These are phyloP conservation scores for Gambusia holbrooki DNA, from an alignment of 2,113 vertebrate species.

Conservation along the genomic window DNA sequence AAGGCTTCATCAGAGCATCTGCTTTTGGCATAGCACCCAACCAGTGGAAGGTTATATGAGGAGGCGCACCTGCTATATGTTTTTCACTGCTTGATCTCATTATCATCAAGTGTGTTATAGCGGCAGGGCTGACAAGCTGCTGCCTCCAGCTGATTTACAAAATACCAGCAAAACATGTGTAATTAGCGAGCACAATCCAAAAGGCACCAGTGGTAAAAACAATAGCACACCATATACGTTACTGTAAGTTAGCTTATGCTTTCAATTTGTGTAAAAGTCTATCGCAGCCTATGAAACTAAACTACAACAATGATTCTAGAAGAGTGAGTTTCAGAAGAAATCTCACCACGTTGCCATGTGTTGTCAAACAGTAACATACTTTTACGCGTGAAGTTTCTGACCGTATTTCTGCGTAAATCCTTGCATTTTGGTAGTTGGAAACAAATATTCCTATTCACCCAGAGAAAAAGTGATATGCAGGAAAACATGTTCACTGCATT, in stretches of 20 bases:
- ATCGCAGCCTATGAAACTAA: not conserved
- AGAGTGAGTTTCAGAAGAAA: not conserved
- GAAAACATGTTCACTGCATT: too few relatives aligned
- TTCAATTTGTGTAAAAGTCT: not conserved
- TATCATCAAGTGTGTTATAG: slow-evolving; percentile 51
- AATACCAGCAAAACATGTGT: not conserved
- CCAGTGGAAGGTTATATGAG: slow-evolving; percentile 60
- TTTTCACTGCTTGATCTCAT: slow-evolving; percentile 60
- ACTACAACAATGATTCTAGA: not conserved
- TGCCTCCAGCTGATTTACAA: slow-evolving; percentile 36
- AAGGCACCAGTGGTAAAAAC: not conserved
- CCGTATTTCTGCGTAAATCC: not conserved
- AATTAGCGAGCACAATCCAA: not conserved
- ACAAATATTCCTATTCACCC: not conserved
- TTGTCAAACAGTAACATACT: not conserved
- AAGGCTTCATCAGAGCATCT: slow-evolving; percentile 62
- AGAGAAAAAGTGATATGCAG: not conserved
- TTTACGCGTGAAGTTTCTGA: not conserved
- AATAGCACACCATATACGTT: not conserved
- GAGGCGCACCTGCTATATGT: slow-evolving; percentile 64
- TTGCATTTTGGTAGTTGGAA: not conserved
- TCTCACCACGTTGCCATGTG: not conserved
- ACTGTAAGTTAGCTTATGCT: not conserved
- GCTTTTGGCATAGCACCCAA: slow-evolving; percentile 57
- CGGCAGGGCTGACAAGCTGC: slow-evolving; percentile 51